Evolutionary conservation across 2,888 invertebrate species (phyloP).

Genomic region (Macrophya annulata): DNA sequence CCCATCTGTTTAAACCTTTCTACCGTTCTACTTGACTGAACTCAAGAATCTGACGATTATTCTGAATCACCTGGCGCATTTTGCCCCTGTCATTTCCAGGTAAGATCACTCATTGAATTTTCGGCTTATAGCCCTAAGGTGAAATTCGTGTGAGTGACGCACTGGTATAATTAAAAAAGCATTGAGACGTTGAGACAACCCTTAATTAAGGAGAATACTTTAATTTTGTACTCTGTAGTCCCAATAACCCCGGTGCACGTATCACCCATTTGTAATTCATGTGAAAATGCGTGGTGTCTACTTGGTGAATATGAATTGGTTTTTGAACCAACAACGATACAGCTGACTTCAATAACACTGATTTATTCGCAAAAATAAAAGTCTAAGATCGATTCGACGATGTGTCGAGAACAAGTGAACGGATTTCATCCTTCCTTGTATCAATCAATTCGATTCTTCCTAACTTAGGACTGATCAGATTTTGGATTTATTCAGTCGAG

Average conservation of each 20-base stretch:
- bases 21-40: not conserved
- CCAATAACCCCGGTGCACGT: not conserved
- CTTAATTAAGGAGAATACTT: conserved; percentile 23
- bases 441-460: too few species aligned
- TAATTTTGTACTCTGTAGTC: not conserved
- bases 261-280: not conserved
- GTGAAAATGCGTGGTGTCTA: conserved; percentile 21
- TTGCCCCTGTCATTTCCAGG: conserved; percentile 10
- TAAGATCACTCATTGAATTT: not conserved
- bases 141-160: conserved; percentile 8
- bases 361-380: too few species aligned
- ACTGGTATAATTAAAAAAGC: not conserved
- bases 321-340: not conserved
- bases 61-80: conserved; percentile 1
- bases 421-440: too few species aligned
- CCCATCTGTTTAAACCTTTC: not conserved
- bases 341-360: too few species aligned
- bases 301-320: not conserved
- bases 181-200: not conserved
- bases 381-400: too few species aligned
- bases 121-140: not conserved
- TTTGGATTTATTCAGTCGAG: too few species aligned
- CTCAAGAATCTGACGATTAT: conserved; percentile 27
- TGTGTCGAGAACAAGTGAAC: too few species aligned
- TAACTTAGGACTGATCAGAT: too few species aligned